Evolutionary conservation across 2,797 vertebrate species (phyloP).

Genomic region (Nothura maculosa): DNA sequence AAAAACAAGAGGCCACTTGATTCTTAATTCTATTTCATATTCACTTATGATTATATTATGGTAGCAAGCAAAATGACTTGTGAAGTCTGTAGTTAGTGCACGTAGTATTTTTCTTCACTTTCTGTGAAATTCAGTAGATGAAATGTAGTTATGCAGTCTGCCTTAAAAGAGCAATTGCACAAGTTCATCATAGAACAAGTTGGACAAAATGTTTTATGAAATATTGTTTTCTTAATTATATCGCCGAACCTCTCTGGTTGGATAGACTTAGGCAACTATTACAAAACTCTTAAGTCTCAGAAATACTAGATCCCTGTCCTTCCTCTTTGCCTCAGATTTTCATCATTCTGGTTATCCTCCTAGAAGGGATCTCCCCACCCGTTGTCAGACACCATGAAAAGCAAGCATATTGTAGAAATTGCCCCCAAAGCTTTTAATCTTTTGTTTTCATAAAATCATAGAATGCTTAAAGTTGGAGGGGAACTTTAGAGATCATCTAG

Average conservation of each 20-base stretch:
- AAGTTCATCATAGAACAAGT: constrained; percentile 17
- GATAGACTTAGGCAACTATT: constrained; percentile 28
- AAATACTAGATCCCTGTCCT: constrained; percentile 32
- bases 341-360: neutral
- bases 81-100: neutral
- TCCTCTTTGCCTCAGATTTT: constrained; percentile 34
- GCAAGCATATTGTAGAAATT: neutral
- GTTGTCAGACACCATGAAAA: constrained; percentile 9
- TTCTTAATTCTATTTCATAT: constrained; percentile 20
- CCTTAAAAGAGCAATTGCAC: constrained; percentile 46
- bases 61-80: neutral
- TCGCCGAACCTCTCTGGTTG: constrained; percentile 35
- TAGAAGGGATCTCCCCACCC: neutral
- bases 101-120: constrained; percentile 6
- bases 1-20: neutral
- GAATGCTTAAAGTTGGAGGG: too few species aligned
- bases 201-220: constrained; percentile 49
- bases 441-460: neutral
- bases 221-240: constrained; percentile 65
- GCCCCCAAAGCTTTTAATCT: neutral
- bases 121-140: constrained; percentile 20
- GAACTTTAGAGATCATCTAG: too few species aligned
- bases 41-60: neutral
- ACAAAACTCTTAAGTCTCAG: constrained; percentile 31
- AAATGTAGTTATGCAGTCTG: constrained; percentile 29